These are phyloP conservation scores for Microchrysa polita DNA, from an alignment of 2,888 invertebrate species.

Conservation along the genomic window DNA sequence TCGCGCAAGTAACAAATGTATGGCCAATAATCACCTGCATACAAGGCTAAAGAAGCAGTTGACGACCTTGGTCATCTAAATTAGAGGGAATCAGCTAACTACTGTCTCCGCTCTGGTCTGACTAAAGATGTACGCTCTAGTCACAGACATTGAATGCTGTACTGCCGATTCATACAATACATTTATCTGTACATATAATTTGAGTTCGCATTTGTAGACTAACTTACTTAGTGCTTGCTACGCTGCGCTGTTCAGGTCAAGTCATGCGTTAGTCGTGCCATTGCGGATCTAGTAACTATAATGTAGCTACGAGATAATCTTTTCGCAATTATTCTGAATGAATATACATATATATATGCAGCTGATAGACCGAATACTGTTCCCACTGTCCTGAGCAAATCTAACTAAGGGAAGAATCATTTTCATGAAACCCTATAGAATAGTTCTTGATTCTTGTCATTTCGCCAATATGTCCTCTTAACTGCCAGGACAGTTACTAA, in stretches of 20 bases:
- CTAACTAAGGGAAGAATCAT: no score
- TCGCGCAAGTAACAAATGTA: background rate
- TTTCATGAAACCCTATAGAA: no score
- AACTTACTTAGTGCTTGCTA: background rate
- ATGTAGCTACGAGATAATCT: no score
- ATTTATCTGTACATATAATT: background rate
- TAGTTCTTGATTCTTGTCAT: no score
- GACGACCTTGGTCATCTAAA: slow-evolving; percentile 37
- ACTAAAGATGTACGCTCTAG: background rate
- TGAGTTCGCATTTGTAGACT: slow-evolving; percentile 14
- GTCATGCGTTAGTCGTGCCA: no score
- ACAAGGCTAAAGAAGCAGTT: slow-evolving; percentile 28
- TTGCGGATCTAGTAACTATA: no score
- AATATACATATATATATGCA: no score
- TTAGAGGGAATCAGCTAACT: slow-evolving; percentile 29
- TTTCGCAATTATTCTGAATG: no score
- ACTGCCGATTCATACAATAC: slow-evolving; percentile 12
- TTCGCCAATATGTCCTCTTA: no score
- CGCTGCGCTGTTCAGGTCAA: background rate
- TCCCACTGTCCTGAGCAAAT: no score
- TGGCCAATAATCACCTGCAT: slow-evolving; percentile 33
- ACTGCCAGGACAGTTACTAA: no score
- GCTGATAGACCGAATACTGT: no score
- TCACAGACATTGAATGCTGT: slow-evolving; percentile 33
- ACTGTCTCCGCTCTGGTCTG: slow-evolving; percentile 6